phyloP scores from a whole-genome alignment of 2,888 invertebrate genomes.

The Stomorhina lunata region DNA sequence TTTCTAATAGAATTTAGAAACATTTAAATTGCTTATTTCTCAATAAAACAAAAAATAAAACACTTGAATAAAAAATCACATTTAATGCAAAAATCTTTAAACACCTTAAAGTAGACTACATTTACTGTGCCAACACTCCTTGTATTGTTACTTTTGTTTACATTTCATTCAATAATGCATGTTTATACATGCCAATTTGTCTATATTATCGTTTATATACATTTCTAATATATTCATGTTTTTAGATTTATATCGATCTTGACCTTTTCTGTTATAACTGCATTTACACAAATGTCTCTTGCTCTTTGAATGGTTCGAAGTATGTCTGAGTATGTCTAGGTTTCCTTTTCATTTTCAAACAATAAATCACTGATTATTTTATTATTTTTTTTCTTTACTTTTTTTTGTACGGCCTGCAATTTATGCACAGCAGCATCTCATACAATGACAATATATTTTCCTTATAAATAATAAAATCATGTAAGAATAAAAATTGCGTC shows the following conservation, averaged over 20 bases:
- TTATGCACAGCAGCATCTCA: not conserved
- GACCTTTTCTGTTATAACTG: not conserved
- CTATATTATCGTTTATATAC: not conserved
- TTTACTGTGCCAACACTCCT: no score
- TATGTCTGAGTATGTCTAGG: not conserved
- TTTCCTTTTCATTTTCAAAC: slow-evolving; percentile 2
- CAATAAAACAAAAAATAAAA: no score
- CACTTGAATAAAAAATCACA: no score
- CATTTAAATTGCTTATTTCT: no score
- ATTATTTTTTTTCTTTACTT: not conserved
- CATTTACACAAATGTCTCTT: not conserved
- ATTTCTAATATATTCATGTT: not conserved
- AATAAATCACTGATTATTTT: slow-evolving; percentile 47
- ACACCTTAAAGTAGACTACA: not conserved
- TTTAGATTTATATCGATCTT: slow-evolving; percentile 19
- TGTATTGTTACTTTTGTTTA: no score
- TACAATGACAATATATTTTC: not conserved
- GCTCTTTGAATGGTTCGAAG: not conserved
- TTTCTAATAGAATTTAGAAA: no score
- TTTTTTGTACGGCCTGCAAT: not conserved
- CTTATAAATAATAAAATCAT: slow-evolving; percentile 6
- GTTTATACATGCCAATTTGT: not conserved
- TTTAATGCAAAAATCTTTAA: no score
- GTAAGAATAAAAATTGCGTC: not conserved
- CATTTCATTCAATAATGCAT: no score